Evolutionary conservation across 2,797 vertebrate genomes (phyloP).

Genomic region (Tangara arthus): DNA sequence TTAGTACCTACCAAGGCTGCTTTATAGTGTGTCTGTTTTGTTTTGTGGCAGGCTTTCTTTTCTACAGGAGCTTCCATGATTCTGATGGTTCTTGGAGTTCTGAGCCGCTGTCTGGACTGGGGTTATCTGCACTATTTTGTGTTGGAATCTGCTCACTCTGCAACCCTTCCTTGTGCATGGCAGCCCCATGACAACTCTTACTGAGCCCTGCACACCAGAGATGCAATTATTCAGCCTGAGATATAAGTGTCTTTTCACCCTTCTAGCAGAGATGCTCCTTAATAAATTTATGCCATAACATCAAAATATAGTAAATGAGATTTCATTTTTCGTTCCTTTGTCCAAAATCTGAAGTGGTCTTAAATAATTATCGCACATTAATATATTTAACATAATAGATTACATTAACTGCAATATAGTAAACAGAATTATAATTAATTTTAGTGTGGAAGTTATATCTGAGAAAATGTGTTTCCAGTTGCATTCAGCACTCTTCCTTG

Average conservation of each 20-base stretch:
- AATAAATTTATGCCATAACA: not conserved
- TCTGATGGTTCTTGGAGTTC: not conserved
- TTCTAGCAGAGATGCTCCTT: not conserved
- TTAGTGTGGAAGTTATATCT: not conserved
- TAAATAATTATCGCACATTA: not conserved
- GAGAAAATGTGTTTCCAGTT: not conserved
- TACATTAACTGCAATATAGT: not conserved
- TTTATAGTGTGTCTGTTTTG: not conserved
- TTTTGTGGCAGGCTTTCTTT: not conserved
- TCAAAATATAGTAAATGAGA: not conserved
- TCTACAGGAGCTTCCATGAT: not conserved
- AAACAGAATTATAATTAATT: not conserved
- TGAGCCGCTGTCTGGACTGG: not conserved
- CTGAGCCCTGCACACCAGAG: not conserved
- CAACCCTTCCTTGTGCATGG: not conserved
- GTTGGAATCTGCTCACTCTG: not conserved
- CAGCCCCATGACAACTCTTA: not conserved
- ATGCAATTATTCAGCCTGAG: not conserved
- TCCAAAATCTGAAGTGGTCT: not conserved
- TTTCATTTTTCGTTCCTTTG: not conserved
- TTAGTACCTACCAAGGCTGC: not conserved
- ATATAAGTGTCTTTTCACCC: not conserved
- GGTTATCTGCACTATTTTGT: not conserved
- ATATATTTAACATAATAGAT: not conserved
- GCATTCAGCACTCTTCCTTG: not conserved